Conservation (phyloP, 1,140 invertebrate species). For the Homarus americanus region DNA sequence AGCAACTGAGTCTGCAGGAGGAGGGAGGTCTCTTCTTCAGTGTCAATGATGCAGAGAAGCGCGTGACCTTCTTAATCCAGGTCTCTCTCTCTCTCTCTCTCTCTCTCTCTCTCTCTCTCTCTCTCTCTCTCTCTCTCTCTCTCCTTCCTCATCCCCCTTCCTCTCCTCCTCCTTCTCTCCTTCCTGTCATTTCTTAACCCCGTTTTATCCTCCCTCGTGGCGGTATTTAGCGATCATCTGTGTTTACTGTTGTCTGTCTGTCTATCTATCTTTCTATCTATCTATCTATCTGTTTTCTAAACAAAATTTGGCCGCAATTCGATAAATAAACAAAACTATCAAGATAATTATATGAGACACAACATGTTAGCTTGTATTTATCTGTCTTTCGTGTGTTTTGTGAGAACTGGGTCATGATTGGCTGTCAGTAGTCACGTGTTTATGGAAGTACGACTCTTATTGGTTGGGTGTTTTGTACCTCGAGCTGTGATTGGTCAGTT, state of each 20-base stretch:
- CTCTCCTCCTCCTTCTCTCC: background rate
- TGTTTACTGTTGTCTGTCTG: background rate
- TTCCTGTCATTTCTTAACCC: background rate
- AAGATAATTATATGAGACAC: background rate
- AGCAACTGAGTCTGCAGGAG: background rate
- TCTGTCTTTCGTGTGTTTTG: background rate
- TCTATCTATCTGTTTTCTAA: too few relatives aligned
- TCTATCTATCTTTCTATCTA: too few relatives aligned
- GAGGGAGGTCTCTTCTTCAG: background rate
- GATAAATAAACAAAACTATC: background rate
- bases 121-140: constrained; percentile 6
- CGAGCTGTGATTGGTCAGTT: background rate
- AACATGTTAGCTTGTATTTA: background rate
- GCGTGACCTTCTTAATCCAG: background rate
- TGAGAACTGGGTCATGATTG: background rate
- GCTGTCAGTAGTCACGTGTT: background rate
- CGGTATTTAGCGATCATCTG: background rate
- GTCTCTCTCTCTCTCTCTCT: background rate
- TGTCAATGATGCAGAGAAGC: background rate
- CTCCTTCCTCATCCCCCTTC: too few relatives aligned
- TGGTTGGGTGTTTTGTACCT: background rate
- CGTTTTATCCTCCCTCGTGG: background rate
- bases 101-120: constrained; percentile 3
- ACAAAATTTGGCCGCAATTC: background rate
- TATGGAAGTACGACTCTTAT: background rate